A percentile compares a stretch with the other conserved stretches of the same genome.
Conservation (phyloP, 2,888 invertebrate genomes). For the Heterodera filipjevi region DNA sequence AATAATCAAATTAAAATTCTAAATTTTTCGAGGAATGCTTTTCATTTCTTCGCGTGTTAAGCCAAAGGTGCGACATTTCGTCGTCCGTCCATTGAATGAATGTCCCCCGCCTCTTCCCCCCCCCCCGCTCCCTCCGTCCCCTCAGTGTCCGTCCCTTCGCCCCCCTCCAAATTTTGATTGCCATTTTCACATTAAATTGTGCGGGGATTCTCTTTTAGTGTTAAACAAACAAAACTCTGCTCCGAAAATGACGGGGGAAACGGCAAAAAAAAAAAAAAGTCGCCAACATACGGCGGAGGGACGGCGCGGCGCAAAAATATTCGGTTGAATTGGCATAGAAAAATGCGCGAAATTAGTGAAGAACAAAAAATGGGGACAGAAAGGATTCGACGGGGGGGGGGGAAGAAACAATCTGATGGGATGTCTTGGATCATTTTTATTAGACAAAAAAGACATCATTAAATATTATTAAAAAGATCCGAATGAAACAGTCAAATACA, state of each 20-base stretch:
- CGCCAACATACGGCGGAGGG: background rate
- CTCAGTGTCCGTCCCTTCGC: too few species aligned
- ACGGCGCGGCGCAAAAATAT: background rate
- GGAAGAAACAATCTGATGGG: too few species aligned
- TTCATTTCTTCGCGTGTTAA: too few species aligned
- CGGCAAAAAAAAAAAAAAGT: background rate
- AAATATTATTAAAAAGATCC: too few species aligned
- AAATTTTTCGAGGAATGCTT: background rate
- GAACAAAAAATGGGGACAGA: too few species aligned
- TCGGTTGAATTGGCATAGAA: background rate
- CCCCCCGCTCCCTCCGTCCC: background rate
- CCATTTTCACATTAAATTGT: constrained; percentile 4
- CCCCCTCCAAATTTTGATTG: background rate
- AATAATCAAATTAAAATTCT: too few species aligned
- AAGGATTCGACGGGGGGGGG: too few species aligned
- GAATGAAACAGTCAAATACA: too few species aligned
- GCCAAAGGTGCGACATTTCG: background rate
- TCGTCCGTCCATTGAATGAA: background rate
- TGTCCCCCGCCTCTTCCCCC: background rate
- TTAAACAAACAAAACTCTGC: background rate
- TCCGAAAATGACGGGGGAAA: background rate
- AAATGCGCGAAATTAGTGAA: background rate
- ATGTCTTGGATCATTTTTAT: too few species aligned
- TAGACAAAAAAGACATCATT: too few species aligned
- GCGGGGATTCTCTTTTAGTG: constrained; percentile 6